Evolutionary conservation across 1,140 invertebrate species (phyloP), one percentile per base, ranked within the genome.

Genomic region (Cydia splendana): DNA sequence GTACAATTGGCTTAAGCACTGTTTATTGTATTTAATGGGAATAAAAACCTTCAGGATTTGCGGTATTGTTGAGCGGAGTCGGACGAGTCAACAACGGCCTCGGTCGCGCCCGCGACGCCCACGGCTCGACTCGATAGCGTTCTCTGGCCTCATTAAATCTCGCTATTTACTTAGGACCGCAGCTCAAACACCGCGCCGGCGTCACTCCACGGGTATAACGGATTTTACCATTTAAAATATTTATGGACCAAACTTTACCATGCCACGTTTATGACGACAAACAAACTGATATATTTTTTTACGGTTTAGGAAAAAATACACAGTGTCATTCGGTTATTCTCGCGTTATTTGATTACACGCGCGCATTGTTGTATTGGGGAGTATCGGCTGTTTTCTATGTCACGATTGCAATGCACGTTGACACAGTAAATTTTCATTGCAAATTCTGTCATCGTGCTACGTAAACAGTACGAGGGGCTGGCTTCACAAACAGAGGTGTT

Each of bases 351-450:
- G 30, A 71, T 71, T 69, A 69, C 15, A 34, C 10, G 28, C 28
- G 24, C 2, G 12, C 30, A 69, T 34, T 71, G 30, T 38, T 53
- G n/a, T 45, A 13, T 75, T 75, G n/a, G n/a, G 13, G 48, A 38
- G 69, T 73, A 73, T 73, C 30, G 13, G n/a, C 30, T 71, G 34
- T 71, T 71, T 71, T 71, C 67, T 71, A 71, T 71, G 67, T 71
- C 84, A 81, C 88, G 88, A 89, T 88, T 86, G 86, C 88, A 89
- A 81, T 87, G 85, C 84, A 91, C 82, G 85, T 86, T 87, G 87
- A 87, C 85, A 87, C 81, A 87, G 86, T 86, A 88, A 91, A 91
- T 92, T 92, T 91, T 92, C 91, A 91, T 91, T 91, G 90, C 91
- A 93, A 91, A 93, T 93, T 91, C 89, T 86, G 87, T 87, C 84